Evolutionary conservation across 2,113 vertebrate species (phyloP).

Genomic region (human): GRCh38 chr6:45884501-45885000

Average conservation of each 20-base stretch:
- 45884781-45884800: neutral
- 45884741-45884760: neutral
- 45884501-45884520: neutral
- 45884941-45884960: neutral
- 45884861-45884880: neutral
- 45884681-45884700: neutral
- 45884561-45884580: neutral
- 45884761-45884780: neutral
- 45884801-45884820: neutral
- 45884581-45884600: neutral
- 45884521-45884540: neutral
- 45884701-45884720: neutral
- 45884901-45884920: neutral
- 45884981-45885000: neutral
- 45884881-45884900: neutral
- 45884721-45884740: neutral
- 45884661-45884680: neutral
- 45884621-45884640: neutral
- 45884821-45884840: too few species aligned
- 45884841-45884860: neutral
- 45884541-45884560: neutral
- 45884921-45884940: neutral
- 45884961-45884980: neutral
- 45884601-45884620: neutral
- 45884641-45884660: neutral